These are phyloP conservation scores for Blennius ocellaris DNA, from an alignment of 2,113 vertebrate species.

Conservation along the genomic window DNA sequence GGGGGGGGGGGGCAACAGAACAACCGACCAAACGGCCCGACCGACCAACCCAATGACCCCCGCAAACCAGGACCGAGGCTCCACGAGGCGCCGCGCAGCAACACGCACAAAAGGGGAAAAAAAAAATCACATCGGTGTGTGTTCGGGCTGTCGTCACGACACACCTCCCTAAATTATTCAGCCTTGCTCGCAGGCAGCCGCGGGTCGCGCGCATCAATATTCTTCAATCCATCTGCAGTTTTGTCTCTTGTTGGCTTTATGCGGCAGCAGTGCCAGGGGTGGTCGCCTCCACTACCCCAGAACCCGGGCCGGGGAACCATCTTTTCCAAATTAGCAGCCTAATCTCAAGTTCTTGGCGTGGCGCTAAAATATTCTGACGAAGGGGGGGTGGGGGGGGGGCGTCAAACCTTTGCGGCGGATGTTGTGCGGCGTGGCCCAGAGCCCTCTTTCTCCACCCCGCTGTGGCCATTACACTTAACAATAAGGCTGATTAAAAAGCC, in stretches of 20 bases:
- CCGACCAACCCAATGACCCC: slow-evolving; percentile 3
- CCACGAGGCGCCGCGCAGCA: slow-evolving; percentile 52
- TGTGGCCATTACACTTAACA: slow-evolving; percentile 73
- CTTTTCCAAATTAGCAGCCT: slow-evolving; percentile 47
- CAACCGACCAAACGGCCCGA: too few relatives aligned
- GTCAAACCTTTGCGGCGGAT: slow-evolving; percentile 22
- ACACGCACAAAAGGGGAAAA: slow-evolving; percentile 59
- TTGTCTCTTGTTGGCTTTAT: slow-evolving; percentile 82
- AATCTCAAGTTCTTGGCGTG: slow-evolving; percentile 40
- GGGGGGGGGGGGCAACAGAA: too few relatives aligned
- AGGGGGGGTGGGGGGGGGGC: slow-evolving; percentile 31
- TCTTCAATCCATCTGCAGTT: slow-evolving; percentile 85
- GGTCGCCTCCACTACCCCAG: slow-evolving; percentile 55
- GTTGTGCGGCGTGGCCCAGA: slow-evolving; percentile 49
- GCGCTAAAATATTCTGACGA: slow-evolving; percentile 43
- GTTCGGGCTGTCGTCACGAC: slow-evolving; percentile 79
- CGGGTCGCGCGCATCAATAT: slow-evolving; percentile 85
- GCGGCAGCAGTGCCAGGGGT: slow-evolving; percentile 77
- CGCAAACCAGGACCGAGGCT: slow-evolving; percentile 57
- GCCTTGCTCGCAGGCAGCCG: slow-evolving; percentile 84
- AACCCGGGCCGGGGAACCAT: slow-evolving; percentile 56
- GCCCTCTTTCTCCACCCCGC: slow-evolving; percentile 56
- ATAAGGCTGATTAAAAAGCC: slow-evolving; percentile 79
- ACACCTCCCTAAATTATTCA: slow-evolving; percentile 86
- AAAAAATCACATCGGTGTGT: slow-evolving; percentile 71